Evolutionary conservation across 2,888 invertebrate genomes (phyloP), one percentile per base, ranked within the genome.

Genomic region (Taphrorychus bicolor): DNA sequence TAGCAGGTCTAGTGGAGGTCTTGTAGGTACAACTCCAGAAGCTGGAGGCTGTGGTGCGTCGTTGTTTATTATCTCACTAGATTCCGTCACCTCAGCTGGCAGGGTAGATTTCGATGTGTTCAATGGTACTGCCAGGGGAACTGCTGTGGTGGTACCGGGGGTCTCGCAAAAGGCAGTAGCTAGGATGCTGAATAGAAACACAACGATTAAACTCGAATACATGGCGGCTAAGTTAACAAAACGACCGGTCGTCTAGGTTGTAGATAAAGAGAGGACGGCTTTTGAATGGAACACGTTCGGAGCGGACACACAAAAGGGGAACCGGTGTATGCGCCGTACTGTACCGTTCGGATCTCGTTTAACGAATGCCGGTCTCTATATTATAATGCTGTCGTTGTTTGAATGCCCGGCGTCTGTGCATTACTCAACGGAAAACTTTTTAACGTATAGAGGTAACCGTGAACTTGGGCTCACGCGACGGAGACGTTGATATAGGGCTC

Each of bases 391-490:
- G n/a, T 17, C 22, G 51, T 41, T 51, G 40, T 41, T 48, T 22
- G 49, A 62, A 49, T 48, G 41, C 42, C 52, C 17, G 57, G 56
- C 62, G 64, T 64, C 59, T 58, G 52, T 64, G 59, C 53, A 64
- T 64, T 64, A 64, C 64, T 64, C 64, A 64, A 64, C 64, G 52
- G 64, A 64, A 59, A 64, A 52, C 7, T 62, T 40, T 57, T 18
- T 14, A 19, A 42, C 42, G 54, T 14, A 41, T 21, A 17, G 9
- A 16, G 40, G 18, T 18, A 57, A 52, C 64, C 64, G 23, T 64
- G 59, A 64, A 64, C 59, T 64, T 64, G 64, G 51, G 56, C 53
- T 48, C 16, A 63, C 54, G 64, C 49, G 63, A 40, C 51, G 51
- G n/a, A 11, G n/a, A 21, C 21, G 51, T 18, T 11, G 21, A 45